These are phyloP conservation scores for Nomada flava DNA, from an alignment of 2,888 invertebrate genomes.

Conservation along the genomic window DNA sequence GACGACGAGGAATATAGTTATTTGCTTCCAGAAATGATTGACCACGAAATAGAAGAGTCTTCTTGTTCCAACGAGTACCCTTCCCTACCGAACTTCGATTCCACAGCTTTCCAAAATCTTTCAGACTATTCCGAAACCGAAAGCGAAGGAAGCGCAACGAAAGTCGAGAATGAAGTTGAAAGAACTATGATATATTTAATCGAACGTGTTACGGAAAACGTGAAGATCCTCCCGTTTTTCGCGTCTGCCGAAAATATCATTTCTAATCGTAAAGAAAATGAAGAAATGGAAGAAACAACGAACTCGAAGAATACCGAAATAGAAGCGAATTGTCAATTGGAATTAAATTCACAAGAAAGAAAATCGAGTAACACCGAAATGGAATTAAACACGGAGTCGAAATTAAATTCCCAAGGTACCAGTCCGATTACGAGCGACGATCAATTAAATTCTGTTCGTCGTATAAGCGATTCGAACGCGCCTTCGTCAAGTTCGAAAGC, in stretches of 20 bases:
- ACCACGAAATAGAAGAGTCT: not conserved
- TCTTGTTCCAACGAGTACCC: not conserved
- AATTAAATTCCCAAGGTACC: too few relatives aligned
- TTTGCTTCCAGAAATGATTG: not conserved
- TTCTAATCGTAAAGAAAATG: too few relatives aligned
- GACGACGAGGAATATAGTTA: not conserved
- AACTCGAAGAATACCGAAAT: not conserved
- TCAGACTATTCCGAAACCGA: not conserved
- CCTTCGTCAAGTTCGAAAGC: not conserved
- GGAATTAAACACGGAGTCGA: too few relatives aligned
- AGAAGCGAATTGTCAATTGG: too few relatives aligned
- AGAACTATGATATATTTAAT: not conserved
- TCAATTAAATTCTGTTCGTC: too few relatives aligned
- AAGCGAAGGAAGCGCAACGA: not conserved
- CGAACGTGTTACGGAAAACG: not conserved
- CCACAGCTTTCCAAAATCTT: rapidly evolving
- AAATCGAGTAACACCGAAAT: too few relatives aligned
- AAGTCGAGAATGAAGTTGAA: not conserved
- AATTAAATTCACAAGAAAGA: too few relatives aligned
- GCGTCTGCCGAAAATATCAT: not conserved
- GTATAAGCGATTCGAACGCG: too few relatives aligned
- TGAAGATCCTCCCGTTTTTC: not conserved
- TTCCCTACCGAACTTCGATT: not conserved
- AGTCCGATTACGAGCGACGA: too few relatives aligned
- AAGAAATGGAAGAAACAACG: not conserved